phyloP scores from a whole-genome alignment of 1,140 invertebrate genomes.

The Papilio polyxenes region DNA sequence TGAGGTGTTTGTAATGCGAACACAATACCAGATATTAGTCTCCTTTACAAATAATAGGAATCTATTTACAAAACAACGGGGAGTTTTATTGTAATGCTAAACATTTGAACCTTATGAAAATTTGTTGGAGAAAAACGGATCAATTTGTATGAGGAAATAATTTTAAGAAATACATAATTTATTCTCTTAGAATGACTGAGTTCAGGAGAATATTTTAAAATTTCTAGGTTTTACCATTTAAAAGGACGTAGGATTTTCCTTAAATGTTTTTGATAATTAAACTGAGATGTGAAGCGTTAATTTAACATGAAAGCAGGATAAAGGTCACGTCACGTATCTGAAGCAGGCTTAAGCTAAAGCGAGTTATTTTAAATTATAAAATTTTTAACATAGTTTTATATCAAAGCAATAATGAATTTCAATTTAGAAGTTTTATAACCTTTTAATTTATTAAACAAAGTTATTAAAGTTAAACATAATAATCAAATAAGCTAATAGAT shows the following conservation, averaged over 20 bases:
- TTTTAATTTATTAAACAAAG: neutral
- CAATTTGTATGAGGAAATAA: neutral
- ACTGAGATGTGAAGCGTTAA: neutral
- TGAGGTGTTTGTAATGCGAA: neutral
- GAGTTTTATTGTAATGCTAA: constrained; percentile 9
- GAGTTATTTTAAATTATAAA: neutral
- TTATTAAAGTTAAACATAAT: neutral
- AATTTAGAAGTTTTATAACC: neutral
- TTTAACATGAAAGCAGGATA: neutral
- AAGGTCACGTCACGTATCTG: neutral
- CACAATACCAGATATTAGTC: neutral
- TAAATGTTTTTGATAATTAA: constrained; percentile 12
- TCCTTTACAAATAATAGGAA: constrained; percentile 6
- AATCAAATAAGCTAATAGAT: neutral
- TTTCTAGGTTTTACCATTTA: neutral
- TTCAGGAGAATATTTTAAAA: neutral
- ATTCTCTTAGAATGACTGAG: neutral
- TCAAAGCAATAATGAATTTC: neutral
- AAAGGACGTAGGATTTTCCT: neutral
- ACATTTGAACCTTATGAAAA: neutral
- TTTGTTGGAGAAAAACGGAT: neutral
- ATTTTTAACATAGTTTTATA: neutral
- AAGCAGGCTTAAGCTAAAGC: neutral
- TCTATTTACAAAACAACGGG: constrained; percentile 9
- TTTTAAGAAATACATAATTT: neutral